Percentiles rank a stretch among this genome's conserved stretches.
These are phyloP conservation scores for Mallateleia sp. DNA, from an alignment of 2,888 invertebrate species.

Conservation along the genomic window DNA sequence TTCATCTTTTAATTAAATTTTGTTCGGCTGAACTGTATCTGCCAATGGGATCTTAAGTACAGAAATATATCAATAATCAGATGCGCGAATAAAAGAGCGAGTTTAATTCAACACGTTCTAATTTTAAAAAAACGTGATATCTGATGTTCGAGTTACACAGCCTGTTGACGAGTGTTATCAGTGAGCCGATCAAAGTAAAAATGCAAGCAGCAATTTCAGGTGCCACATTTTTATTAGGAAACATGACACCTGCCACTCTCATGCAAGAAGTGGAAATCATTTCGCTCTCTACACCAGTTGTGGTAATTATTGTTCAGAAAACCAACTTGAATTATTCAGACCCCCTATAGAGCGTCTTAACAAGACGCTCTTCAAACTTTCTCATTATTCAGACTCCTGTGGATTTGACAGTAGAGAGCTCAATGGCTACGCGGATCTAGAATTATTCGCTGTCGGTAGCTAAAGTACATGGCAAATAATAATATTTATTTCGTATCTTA, in stretches of 20 bases:
- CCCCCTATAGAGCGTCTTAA: constrained; percentile 83
- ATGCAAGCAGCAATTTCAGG: too few relatives aligned
- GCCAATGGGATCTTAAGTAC: too few relatives aligned
- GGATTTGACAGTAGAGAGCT: constrained; percentile 62
- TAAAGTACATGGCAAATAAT: constrained; percentile 13
- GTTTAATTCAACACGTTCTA: too few relatives aligned
- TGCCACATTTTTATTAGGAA: constrained; percentile 59
- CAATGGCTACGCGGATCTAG: constrained; percentile 38
- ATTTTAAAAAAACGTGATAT: too few relatives aligned
- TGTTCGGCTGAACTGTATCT: too few relatives aligned
- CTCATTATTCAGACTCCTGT: constrained; percentile 77
- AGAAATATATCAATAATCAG: too few relatives aligned
- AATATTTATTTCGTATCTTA: constrained; percentile 21
- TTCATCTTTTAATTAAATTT: too few relatives aligned
- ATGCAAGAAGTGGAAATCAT: constrained; percentile 44
- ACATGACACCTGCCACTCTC: constrained; percentile 66
- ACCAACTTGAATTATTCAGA: constrained; percentile 82
- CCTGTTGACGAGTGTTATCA: too few relatives aligned
- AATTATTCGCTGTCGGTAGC: constrained; percentile 51
- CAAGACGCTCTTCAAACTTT: constrained; percentile 83
- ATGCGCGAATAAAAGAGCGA: too few relatives aligned
- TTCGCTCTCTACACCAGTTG: constrained; percentile 44
- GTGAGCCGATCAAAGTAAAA: too few relatives aligned
- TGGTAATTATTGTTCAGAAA: constrained; percentile 83
- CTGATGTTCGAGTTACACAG: too few relatives aligned